Base-by-base conservation (phyloP, 2,113 vertebrate genomes). In the Rhinichthys klamathensis region DNA sequence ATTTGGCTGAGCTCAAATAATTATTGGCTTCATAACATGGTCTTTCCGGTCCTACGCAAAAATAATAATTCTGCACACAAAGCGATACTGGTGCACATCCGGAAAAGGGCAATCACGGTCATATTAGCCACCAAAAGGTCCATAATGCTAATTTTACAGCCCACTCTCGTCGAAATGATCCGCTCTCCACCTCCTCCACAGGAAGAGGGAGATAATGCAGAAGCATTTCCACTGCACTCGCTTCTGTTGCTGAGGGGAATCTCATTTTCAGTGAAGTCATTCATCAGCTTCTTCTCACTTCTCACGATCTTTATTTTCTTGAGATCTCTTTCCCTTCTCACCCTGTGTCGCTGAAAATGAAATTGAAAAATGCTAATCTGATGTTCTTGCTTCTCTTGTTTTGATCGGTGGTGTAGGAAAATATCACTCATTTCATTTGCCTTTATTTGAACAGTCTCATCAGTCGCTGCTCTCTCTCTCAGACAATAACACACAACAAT, bases 141-240 rank as follows among this genome's bases (percentile, higher is more conserved):
- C 44, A 35, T 54, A 27, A 82, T 67, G 79, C 60, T 82, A 54
- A 82, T 82, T 35, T 82, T 23, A 76, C 72, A 84, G 35, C 86
- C 82, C 86, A 87, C 83, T 75, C 69, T 25, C 78, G 2, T 74
- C 67, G 83, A 60, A 88, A 51, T 65, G 74, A 89, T 9, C 60
- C 81, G 85, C 90, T 82, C 91, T 89, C 90, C 91, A 85, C 41
- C 61, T 80, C 41, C 61, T 80, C 78, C 60, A 32, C 80, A 23
- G 63, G 12, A 82, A 5, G 4, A 65, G 63, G 21, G 27, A 63
- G 25, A 63, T 21, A 65, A 6, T 23, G 4, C 15, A 65, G 58
- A 44, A 63, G 58, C 78, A 27, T 80, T 80, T 80, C 78, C 78
- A 25, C n/a, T 49, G 38, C 13, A 2, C 15, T 6, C 23, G n/a